Base-by-base conservation (phyloP, 2,113 vertebrate species). In the Pantherophis guttatus region DNA sequence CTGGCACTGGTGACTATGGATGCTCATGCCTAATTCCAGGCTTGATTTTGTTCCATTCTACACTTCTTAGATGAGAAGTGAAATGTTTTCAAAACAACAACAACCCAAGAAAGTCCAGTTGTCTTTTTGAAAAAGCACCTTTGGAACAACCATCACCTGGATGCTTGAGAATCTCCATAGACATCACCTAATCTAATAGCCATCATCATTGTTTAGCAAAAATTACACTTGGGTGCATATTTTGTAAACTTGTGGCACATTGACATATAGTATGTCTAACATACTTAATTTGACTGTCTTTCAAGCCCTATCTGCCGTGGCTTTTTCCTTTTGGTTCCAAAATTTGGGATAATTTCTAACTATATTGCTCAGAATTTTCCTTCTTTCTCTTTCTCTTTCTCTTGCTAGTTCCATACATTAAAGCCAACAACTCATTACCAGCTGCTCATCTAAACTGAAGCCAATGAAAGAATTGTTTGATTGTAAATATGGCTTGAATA, bases 401-500 rank as follows among this genome's bases (percentile, higher is more conserved):
- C n/a, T 90, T 81, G 33, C 52, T 81, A 88, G 6, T 50, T 17
- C 24, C 12, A 10, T 58, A 39, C 29, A 23, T 17, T 85, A 86
- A 85, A 86, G 44, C 70, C 48, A 86, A 15, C 29, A 53, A 86
- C n/a, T 26, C 29, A 86, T 86, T 39, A 90, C 86, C 75, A 90
- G 15, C 24, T 54, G 39, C 59, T 57, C 88, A 86, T 90, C n/a
- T 53, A 59, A 75, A 90, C 26, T 39, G 59, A 93, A 90, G 1
- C 44, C 12, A 39, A 90, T 59, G 54, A 13, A 52, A 26, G 48
- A 93, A 86, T 62, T 90, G 24, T 21, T 59, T 26, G 75, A 90
- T 90, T n/a, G 58, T n/a, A 92, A 85, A 89, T 81, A 57, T 65
- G 52, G 23, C 48, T 93, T 86, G 88, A 90, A 90, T 89, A 26